Conservation (phyloP, 2,797 vertebrate species). For the Hyperoplus immaculatus region DNA sequence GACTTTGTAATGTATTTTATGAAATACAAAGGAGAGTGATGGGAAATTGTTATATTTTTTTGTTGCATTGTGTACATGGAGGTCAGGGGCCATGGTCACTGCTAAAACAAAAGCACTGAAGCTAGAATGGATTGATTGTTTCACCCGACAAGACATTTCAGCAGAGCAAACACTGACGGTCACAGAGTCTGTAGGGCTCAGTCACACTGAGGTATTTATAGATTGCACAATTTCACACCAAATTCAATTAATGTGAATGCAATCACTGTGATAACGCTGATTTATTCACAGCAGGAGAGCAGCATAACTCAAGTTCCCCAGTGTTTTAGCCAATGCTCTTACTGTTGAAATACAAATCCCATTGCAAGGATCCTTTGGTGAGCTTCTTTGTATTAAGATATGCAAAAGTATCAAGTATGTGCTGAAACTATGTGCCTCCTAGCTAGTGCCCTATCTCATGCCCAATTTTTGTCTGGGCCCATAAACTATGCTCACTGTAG, state of each 20-base stretch:
- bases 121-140: not conserved
- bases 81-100: not conserved
- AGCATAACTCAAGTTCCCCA: not conserved
- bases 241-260: conserved; percentile 4
- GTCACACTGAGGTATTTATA: not conserved
- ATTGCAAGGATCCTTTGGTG: not conserved
- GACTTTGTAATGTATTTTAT: not conserved
- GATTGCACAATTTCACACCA: not conserved
- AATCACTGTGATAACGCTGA: not conserved
- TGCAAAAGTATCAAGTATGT: not conserved
- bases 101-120: not conserved
- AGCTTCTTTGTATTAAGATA: not conserved
- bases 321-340: no score
- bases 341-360: not conserved
- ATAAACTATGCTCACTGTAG: not conserved
- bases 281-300: not conserved
- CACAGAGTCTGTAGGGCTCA: not conserved
- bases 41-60: not conserved
- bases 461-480: not conserved
- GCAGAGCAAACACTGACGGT: not conserved
- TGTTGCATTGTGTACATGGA: not conserved
- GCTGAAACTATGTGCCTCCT: not conserved
- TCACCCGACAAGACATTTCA: not conserved
- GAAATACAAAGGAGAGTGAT: not conserved
- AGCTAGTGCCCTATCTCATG: not conserved